These are phyloP conservation scores for Pardalotus punctatus DNA, from an alignment of 2,113 vertebrate genomes.

Conservation along the genomic window DNA sequence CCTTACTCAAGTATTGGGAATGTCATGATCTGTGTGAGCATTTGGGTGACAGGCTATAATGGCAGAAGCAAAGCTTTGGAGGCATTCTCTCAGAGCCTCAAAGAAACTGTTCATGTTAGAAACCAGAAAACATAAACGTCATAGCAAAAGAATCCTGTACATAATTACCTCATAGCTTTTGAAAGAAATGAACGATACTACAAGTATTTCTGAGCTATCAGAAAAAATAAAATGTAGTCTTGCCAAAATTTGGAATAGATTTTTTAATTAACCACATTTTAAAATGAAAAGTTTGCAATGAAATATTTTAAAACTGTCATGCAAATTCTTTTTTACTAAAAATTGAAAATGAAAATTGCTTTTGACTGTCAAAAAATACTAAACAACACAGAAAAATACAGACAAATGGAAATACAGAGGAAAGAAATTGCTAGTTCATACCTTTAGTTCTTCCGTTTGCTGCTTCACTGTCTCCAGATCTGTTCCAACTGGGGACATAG, in stretches of 20 bases:
- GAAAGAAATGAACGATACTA: background rate
- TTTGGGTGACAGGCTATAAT: background rate
- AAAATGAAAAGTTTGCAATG: background rate
- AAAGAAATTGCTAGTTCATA: slow-evolving; percentile 56
- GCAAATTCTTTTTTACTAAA: background rate
- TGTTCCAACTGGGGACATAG: slow-evolving; percentile 95
- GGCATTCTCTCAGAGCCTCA: background rate
- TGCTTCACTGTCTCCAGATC: slow-evolving; percentile 99
- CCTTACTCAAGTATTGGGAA: background rate
- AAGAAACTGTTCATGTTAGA: background rate
- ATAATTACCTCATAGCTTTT: background rate
- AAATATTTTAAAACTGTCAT: background rate
- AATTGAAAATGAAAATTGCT: background rate
- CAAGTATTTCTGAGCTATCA: background rate
- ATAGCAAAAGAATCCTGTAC: background rate
- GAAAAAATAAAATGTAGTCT: background rate
- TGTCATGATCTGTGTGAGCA: background rate
- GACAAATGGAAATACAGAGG: background rate
- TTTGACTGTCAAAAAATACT: background rate
- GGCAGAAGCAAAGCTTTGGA: background rate
- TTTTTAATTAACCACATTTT: background rate
- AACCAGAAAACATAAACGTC: background rate
- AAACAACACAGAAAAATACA: background rate
- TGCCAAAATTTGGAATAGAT: background rate
- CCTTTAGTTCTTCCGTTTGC: slow-evolving; percentile 97